These are phyloP conservation scores for Ceriagrion tenellum DNA, from an alignment of 2,888 invertebrate species.

Conservation along the genomic window DNA sequence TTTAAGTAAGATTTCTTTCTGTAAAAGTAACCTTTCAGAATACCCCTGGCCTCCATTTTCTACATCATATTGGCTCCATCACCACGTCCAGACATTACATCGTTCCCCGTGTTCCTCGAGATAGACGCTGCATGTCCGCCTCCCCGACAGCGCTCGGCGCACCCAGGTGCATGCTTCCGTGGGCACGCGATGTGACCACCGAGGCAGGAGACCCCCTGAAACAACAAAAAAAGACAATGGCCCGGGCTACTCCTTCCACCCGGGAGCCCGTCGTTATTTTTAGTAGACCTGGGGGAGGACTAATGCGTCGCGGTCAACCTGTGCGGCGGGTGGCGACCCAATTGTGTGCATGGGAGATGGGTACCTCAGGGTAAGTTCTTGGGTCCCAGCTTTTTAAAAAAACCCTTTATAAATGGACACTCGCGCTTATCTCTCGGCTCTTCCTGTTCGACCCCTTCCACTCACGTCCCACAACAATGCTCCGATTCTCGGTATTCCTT, in stretches of 20 bases:
- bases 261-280: not conserved
- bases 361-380: not conserved
- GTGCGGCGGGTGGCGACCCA: not conserved
- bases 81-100: no score
- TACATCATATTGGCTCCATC: no score
- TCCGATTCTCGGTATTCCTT: constrained; percentile 15
- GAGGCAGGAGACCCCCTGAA: not conserved
- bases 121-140: not conserved
- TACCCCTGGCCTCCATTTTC: no score
- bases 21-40: no score
- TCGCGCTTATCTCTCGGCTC: constrained; percentile 2
- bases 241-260: not conserved
- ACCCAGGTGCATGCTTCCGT: not conserved
- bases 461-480: not conserved
- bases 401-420: not conserved
- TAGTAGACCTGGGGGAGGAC: not conserved
- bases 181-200: not conserved
- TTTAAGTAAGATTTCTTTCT: no score
- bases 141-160: not conserved
- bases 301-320: not conserved
- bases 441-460: not conserved
- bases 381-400: not conserved
- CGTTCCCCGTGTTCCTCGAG: no score
- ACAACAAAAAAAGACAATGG: not conserved
- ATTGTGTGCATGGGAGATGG: not conserved